Base-by-base conservation (phyloP, 1,140 invertebrate genomes). In the Drosophila sproati region DNA sequence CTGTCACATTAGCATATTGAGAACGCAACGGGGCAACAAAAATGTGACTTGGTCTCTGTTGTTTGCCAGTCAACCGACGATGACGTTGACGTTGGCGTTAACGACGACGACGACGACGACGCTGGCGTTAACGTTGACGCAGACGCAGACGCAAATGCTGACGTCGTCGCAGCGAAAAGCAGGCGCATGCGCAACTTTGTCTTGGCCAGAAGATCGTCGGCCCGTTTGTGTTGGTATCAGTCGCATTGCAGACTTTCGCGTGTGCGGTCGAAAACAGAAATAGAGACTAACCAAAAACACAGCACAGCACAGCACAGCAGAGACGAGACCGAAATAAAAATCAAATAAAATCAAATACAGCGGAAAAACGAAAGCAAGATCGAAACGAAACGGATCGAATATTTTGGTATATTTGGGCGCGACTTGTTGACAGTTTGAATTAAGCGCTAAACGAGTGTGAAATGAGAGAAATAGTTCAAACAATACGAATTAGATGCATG, bases 1-100 rank as follows among this genome's bases (percentile, higher is more conserved):
- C 85, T 89, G 85, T 89, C 85, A 85, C 86, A 89, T 89, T 89
- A 89, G 86, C 85, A 89, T 89, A 89, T 89, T 90, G 73, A 78
- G 85, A 88, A 88, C 78, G 61, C 73, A 56, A 72, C 77, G 66
- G 56, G 75, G 50, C 63, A 70, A 77, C 72, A 78, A 73, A 86
- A 86, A 79, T 78, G 66, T 61, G 82, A 77, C 76, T 76, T 67
- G 61, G 12, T 60, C 54, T 67, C 41, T 72, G 62, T 74, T 64
- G 62, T 60, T 78, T 80, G 72, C 62, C 59, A 63, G 73, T 50
- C 68, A 62, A 72, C 45, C 61, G 43, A 47, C 59, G 59, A 50
- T 54, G 55, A 35, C 67, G 54, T 29, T 68, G 57, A 68, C 71
- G 72, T 55, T 55, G 56, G 61, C 71, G 45, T 37, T 35, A 50